These are phyloP conservation scores for Anguilla anguilla DNA, from an alignment of 2,797 vertebrate genomes.

Conservation along the genomic window DNA sequence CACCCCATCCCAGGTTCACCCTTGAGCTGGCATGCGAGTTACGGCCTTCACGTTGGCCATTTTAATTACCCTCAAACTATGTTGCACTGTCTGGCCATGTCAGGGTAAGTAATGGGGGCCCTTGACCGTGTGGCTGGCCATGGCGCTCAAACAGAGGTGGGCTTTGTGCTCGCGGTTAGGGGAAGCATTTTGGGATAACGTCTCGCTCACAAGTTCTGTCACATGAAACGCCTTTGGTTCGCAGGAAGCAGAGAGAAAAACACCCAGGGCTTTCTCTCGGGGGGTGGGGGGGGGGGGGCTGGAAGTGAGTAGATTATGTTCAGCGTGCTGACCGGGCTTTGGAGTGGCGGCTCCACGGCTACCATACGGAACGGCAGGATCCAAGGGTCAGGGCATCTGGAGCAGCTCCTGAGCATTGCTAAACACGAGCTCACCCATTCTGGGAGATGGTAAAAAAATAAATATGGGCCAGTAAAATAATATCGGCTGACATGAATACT, in stretches of 20 bases:
- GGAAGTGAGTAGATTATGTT: constrained; percentile 6
- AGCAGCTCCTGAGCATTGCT: neutral
- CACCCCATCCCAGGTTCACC: neutral
- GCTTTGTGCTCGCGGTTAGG: constrained; percentile 21
- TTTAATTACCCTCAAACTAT: constrained; percentile 26
- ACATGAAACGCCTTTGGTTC: constrained; percentile 16
- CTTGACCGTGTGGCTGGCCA: neutral
- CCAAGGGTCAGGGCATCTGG: neutral
- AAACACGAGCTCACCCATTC: neutral
- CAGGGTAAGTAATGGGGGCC: constrained; percentile 7
- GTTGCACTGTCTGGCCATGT: constrained; percentile 16
- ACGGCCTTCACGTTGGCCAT: neutral
- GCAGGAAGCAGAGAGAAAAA: neutral
- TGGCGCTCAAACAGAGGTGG: constrained; percentile 22
- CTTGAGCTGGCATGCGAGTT: constrained; percentile 15
- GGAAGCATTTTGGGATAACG: constrained; percentile 8
- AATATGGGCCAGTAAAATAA: neutral
- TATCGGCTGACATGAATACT: neutral
- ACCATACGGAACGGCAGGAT: neutral
- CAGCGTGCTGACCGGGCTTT: neutral
- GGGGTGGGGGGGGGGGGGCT: neutral
- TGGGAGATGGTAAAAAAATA: neutral
- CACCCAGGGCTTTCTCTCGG: neutral
- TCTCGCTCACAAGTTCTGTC: neutral
- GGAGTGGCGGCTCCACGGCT: neutral